Percentiles rank a stretch among this genome's conserved stretches.
phyloP scores from a whole-genome alignment of 2,113 vertebrate genomes.

The Notarius quadriscutis region DNA sequence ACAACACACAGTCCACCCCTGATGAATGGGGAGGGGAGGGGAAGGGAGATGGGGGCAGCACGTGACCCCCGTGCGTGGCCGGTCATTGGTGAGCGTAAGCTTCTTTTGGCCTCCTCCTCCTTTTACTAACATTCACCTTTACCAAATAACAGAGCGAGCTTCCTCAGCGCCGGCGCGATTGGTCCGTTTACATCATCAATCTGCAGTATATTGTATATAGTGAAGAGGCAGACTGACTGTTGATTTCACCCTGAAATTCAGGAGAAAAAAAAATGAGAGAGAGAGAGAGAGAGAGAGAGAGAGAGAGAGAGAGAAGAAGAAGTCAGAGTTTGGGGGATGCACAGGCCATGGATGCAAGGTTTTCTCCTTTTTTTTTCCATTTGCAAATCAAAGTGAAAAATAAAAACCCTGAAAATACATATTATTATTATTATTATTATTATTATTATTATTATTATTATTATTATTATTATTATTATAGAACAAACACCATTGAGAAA shows the following conservation, averaged over 20 bases:
- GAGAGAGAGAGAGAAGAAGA: neutral
- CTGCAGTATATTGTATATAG: conserved; percentile 84
- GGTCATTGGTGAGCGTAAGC: conserved; percentile 77
- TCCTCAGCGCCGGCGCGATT: conserved; percentile 81
- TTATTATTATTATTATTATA: conserved; percentile 20
- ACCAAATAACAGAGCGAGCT: conserved; percentile 86
- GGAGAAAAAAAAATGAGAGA: conserved; percentile 71
- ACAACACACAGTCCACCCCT: conserved; percentile 99
- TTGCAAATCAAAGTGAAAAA: neutral
- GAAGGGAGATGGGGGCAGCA: conserved; percentile 78
- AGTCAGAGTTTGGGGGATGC: conserved; percentile 39
- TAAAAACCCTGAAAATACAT: neutral
- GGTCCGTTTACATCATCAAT: conserved; percentile 91
- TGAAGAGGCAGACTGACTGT: conserved; percentile 81
- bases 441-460: conserved; percentile 23
- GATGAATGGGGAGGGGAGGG: conserved; percentile 97
- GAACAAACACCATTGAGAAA: neutral
- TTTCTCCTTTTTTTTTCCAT: too few species aligned
- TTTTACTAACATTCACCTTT: conserved; percentile 80
- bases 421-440: conserved; percentile 12
- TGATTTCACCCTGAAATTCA: conserved; percentile 82
- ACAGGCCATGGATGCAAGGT: neutral
- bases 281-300: too few species aligned
- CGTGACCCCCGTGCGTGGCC: conserved; percentile 70
- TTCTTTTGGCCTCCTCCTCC: conserved; percentile 60